Evolutionary conservation across 1,140 invertebrate species (phyloP).

Genomic region (Calephelis nemesis): DNA sequence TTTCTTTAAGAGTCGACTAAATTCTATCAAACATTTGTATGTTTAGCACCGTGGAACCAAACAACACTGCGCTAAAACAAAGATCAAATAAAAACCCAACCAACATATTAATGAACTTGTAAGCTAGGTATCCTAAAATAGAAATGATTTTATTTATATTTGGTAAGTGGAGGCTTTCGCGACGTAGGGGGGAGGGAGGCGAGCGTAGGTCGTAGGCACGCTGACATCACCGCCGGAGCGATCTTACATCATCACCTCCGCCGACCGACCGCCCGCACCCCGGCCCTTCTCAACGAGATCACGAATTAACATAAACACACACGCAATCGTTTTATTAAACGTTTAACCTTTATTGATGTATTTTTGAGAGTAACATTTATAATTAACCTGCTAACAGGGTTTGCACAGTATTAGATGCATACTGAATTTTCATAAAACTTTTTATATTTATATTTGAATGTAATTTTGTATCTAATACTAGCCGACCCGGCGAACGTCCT

Average conservation of each 20-base stretch:
- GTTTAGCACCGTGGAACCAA: too few species aligned
- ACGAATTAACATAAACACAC: constrained; percentile 8
- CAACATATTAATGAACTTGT: background rate
- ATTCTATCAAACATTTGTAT: too few species aligned
- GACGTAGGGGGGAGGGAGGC: constrained; percentile 43
- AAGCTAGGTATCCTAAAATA: constrained; percentile 1
- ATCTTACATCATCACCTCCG: constrained; percentile 62
- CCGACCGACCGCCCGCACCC: constrained; percentile 44
- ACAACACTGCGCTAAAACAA: too few species aligned
- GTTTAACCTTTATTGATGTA: constrained; percentile 3
- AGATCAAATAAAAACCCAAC: too few species aligned
- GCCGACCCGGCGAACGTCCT: too few species aligned
- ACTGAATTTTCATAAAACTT: too few species aligned
- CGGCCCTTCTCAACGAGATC: constrained; percentile 34
- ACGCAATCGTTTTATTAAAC: constrained; percentile 6
- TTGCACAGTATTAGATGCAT: too few species aligned
- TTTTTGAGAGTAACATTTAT: background rate
- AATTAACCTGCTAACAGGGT: background rate
- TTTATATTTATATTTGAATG: too few species aligned
- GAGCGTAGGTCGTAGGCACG: constrained; percentile 51
- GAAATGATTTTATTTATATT: constrained; percentile 22
- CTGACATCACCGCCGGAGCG: constrained; percentile 73
- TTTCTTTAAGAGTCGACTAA: too few species aligned
- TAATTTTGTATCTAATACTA: too few species aligned
- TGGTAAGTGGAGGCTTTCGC: constrained; percentile 57